Base-by-base conservation (phyloP, 2,797 vertebrate genomes). In the Balearica regulorum region DNA sequence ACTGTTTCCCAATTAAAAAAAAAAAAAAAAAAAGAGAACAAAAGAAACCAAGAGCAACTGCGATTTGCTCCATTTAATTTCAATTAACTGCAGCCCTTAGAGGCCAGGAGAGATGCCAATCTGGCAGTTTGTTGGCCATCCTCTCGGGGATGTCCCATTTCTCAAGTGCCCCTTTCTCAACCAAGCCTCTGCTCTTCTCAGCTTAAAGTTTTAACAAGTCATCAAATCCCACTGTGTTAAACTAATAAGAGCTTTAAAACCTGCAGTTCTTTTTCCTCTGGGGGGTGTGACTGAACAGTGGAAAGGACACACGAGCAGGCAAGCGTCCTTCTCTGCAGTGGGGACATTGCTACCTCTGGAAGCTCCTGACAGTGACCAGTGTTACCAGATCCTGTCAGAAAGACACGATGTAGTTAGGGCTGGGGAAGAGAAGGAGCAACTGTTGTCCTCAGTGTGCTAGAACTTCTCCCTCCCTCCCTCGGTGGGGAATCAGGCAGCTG, bases 31-130 rank as follows among this genome's bases (percentile, higher is more conserved):
- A 15, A 5, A 39, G 22, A 19, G 33, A 17, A 33, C 55, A 33
- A 62, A 28, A 57, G 15, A 35, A 53, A 21, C 65, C 62, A 28
- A 88, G 62, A 86, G 92, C 92, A 75, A 73, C 39, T 80, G 71
- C 0, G 33, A 12, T 49, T 89, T 82, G 72, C 84, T 95, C 83
- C 92, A 62, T 94, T 93, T 95, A 90, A 93, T 93, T 62, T 18
- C 91, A 87, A 90, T 87, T 91, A 92, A 79, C 26, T 35, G 65
- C 89, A 78, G 83, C 82, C 90, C 90, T 39, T 5, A 2, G 89
- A 65, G 87, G 91, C 76, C 16, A 0, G 84, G 69, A 64, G 37
- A n/a, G 87, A 12, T 35, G 71, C 87, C 93, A 81, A 4, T 5
- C 35, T 21, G 82, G 73, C 81, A 81, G 81, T 54, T 11, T n/a